phyloP scores from a whole-genome alignment of 2,888 invertebrate species.

The Platycheirus albimanus region DNA sequence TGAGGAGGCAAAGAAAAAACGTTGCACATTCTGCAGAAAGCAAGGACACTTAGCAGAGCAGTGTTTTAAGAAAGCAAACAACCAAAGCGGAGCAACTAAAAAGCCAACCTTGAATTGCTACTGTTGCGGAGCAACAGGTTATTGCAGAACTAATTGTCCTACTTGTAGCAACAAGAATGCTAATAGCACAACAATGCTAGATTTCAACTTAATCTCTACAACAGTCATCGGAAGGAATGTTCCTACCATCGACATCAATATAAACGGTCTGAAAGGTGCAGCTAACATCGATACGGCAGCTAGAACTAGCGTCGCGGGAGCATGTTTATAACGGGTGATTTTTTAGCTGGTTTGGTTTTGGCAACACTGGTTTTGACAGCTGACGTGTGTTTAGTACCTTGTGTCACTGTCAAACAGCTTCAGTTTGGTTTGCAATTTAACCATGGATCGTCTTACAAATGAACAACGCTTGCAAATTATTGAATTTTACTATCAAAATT shows the following conservation, averaged over 20 bases:
- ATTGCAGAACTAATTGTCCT: slow-evolving; percentile 16
- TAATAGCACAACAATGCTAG: slow-evolving; percentile 12
- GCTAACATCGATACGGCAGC: slow-evolving; percentile 69
- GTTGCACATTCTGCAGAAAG: slow-evolving; percentile 24
- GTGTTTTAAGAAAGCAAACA: too few relatives aligned
- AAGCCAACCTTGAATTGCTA: slow-evolving; percentile 18
- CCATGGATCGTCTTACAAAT: too few relatives aligned
- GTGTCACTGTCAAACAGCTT: too few relatives aligned
- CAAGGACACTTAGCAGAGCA: neutral
- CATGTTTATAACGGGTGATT: too few relatives aligned
- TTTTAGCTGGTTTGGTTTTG: too few relatives aligned
- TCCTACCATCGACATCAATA: slow-evolving; percentile 23
- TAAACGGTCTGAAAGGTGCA: slow-evolving; percentile 63
- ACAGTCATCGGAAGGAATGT: slow-evolving; percentile 26
- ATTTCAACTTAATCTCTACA: slow-evolving; percentile 9
- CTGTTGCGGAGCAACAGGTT: slow-evolving; percentile 26
- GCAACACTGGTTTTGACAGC: too few relatives aligned
- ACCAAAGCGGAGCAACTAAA: neutral
- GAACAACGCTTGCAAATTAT: too few relatives aligned
- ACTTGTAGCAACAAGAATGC: slow-evolving; percentile 27
- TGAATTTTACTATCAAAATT: too few relatives aligned
- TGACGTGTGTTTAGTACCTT: too few relatives aligned
- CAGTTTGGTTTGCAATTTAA: too few relatives aligned
- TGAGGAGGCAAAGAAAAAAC: too few relatives aligned
- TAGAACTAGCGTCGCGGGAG: slow-evolving; percentile 70